Evolutionary conservation across 2,888 invertebrate genomes (phyloP).

Genomic region (Charanyca ferruginea): DNA sequence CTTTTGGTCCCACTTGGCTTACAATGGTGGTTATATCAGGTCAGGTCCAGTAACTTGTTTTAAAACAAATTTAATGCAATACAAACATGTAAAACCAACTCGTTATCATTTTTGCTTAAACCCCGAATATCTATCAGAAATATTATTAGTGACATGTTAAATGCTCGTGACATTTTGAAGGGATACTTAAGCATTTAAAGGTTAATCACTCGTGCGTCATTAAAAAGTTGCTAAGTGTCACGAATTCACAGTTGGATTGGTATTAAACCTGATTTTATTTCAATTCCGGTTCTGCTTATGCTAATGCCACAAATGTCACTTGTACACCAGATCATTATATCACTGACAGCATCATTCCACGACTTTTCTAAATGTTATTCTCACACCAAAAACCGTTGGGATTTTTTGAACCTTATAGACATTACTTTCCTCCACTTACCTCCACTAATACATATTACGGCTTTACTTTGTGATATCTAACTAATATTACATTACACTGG

Average conservation of each 20-base stretch:
- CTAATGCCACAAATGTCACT: not conserved
- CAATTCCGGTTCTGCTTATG: conserved; percentile 12
- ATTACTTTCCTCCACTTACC: conserved; percentile 26
- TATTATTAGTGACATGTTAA: conserved; percentile 52
- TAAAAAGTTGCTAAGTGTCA: conserved; percentile 67
- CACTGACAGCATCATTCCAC: not conserved
- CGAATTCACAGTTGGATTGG: conserved; percentile 42
- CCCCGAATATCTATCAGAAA: conserved; percentile 42
- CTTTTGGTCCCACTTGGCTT: not conserved
- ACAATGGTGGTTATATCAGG: not conserved
- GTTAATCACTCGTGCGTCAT: conserved; percentile 70
- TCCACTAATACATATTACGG: conserved; percentile 2
- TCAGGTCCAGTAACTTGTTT: not conserved
- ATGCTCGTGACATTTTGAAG: conserved; percentile 60
- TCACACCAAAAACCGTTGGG: not conserved
- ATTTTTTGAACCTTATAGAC: conserved; percentile 7
- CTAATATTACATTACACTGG: conserved; percentile 7
- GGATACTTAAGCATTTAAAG: conserved; percentile 74
- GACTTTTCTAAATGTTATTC: not conserved
- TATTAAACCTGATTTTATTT: conserved; percentile 24
- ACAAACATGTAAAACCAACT: conserved; percentile 20
- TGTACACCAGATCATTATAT: not conserved
- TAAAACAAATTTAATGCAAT: conserved; percentile 16
- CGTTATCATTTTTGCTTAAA: conserved; percentile 41
- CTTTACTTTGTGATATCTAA: conserved; percentile 13